These are phyloP conservation scores for Palythoa grandis DNA, from an alignment of 92 coral and sea anemone species.

Conservation along the genomic window DNA sequence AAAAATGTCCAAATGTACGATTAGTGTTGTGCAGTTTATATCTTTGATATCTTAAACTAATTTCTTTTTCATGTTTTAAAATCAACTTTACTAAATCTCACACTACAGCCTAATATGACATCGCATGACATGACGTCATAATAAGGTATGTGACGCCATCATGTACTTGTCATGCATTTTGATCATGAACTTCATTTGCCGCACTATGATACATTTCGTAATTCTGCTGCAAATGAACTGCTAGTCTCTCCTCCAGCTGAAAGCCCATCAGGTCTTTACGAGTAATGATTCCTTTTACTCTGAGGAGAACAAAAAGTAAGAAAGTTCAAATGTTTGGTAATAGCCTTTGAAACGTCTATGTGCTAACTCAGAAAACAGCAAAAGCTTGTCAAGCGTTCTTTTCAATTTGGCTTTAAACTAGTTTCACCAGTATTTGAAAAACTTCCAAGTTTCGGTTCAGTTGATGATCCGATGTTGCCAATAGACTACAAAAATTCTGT, in stretches of 20 bases:
- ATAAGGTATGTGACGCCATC: background rate
- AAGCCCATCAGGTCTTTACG: conserved; percentile 98
- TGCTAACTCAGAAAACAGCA: background rate
- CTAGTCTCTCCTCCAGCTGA: conserved; percentile 89
- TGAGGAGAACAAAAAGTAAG: conserved; percentile 15
- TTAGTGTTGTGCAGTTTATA: too few species aligned
- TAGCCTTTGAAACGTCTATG: background rate
- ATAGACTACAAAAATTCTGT: too few species aligned
- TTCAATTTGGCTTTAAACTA: too few species aligned
- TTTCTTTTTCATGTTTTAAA: too few species aligned
- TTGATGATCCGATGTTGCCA: too few species aligned
- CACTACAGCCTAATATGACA: too few species aligned
- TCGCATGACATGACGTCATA: background rate
- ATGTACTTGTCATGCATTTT: background rate
- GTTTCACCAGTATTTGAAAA: too few species aligned
- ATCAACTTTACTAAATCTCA: too few species aligned
- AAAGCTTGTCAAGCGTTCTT: too few species aligned
- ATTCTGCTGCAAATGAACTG: conserved; percentile 50
- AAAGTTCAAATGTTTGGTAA: background rate
- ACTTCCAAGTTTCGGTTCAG: too few species aligned
- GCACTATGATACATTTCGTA: conserved; percentile 63
- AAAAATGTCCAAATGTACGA: too few species aligned
- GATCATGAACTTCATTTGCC: conserved; percentile 20
- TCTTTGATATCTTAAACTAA: too few species aligned
- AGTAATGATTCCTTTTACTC: conserved; percentile 88